Conservation (phyloP, 2,888 invertebrate genomes). For the Napeogenes sylphis region DNA sequence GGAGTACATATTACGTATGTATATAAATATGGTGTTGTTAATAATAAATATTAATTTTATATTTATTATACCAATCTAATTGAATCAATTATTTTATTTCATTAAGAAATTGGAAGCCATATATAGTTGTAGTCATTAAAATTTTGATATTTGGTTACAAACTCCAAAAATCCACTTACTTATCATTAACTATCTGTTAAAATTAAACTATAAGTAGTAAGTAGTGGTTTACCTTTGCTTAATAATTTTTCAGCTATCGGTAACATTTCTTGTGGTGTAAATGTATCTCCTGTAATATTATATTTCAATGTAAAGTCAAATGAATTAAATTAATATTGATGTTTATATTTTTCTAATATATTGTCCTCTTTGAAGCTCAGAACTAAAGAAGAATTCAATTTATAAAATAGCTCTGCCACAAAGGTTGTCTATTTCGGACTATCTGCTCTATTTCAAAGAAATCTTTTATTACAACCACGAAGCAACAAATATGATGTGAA, state of each 20-base stretch:
- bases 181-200: no score
- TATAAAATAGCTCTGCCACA: constrained; percentile 4
- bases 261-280: constrained; percentile 51
- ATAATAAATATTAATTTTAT: no score
- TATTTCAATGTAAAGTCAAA: background rate
- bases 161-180: no score
- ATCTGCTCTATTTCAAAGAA: background rate
- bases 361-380: constrained; percentile 20
- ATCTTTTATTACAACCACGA: background rate
- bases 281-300: constrained; percentile 48
- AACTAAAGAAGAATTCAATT: background rate
- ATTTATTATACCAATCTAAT: no score
- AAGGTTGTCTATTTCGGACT: constrained; percentile 3
- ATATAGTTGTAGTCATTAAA: no score
- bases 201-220: no score
- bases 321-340: background rate
- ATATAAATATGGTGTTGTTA: no score
- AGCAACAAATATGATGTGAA: constrained; percentile 2
- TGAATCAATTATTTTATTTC: no score
- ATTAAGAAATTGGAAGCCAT: no score
- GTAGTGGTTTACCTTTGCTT: constrained; percentile 41
- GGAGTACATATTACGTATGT: no score
- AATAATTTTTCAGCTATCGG: constrained; percentile 46
- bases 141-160: no score
- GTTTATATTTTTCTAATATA: background rate